Percentiles rank a stretch among this genome's conserved stretches.
Conservation (phyloP, 2,113 vertebrate genomes). For the Microcebus jonahi region DNA sequence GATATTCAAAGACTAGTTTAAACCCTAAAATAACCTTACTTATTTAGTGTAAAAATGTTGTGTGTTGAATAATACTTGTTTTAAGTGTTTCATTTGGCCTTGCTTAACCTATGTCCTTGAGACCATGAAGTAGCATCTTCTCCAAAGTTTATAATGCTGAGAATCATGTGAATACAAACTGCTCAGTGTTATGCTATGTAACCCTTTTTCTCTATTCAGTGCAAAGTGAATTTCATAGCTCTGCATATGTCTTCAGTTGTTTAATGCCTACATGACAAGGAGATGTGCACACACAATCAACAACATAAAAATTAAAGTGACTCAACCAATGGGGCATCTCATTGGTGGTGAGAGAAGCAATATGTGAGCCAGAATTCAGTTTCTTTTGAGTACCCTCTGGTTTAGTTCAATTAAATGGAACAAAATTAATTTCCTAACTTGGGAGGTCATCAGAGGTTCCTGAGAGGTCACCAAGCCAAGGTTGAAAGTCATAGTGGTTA, state of each 20-base stretch:
- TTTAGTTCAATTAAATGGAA: background rate
- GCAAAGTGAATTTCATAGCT: background rate
- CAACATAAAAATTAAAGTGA: background rate
- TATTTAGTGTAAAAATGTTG: background rate
- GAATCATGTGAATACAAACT: background rate
- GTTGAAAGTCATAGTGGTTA: background rate
- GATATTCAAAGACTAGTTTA: slow-evolving; percentile 27
- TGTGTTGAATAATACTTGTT: background rate
- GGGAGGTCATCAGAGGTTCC: background rate
- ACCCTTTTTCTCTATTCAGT: background rate
- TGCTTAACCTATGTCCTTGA: background rate
- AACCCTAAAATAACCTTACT: background rate
- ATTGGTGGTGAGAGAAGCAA: background rate
- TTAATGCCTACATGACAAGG: background rate
- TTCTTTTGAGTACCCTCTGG: background rate
- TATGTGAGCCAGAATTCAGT: background rate
- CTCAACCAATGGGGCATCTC: background rate
- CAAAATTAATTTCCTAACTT: background rate
- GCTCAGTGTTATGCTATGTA: fast-evolving
- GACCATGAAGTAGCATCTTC: background rate
- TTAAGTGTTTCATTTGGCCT: background rate
- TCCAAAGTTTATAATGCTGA: background rate
- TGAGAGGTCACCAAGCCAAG: background rate
- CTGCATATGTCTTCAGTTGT: background rate
- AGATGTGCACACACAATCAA: background rate